Evolutionary conservation across 2,113 vertebrate species (phyloP), one percentile per base, ranked within the genome.

Genomic region (Henicopernis longicauda): DNA sequence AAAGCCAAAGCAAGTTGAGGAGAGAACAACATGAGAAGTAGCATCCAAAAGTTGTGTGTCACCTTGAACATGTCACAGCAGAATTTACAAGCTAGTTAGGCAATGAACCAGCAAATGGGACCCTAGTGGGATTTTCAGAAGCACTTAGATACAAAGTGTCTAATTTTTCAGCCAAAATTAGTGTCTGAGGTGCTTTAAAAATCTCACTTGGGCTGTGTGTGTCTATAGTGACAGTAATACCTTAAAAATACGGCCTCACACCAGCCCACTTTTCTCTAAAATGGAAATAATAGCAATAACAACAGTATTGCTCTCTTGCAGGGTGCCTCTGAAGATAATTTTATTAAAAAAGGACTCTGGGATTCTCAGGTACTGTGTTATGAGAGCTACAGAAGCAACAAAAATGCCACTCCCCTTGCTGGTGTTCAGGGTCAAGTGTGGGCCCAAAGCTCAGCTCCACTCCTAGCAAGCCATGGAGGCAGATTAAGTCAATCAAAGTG

Each of bases 141-240:
- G 47, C 38, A 72, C 38, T 95, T 85, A 84, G 45, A 65, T 18
- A 76, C 2, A 42, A 87, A 76, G 5, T 62, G 20, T 34, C 32
- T 38, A 61, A 65, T 80, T 91, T 93, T 82, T 96, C 92, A 86
- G 36, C 34, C 16, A 5, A 93, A 93, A 91, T 88, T 90, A 80
- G 80, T 81, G 62, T 45, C 36, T 80, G 21, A 90, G 58, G 78
- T 90, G 29, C 61, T 93, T 94, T 84, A 87, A 87, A 95, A 93
- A 65, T 61, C 83, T 87, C 52, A 42, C 10, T 55, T 47, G 50
- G 50, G 9, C 38, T 89, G 44, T 40, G 3, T 55, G 5, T 27
- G 7, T 61, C 82, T 73, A 40, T 29, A 90, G 10, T 69, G 81
- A 54, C 49, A 55, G 22, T 45, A 22, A 61, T 88, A 85, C 27